Evolutionary conservation across 2,888 invertebrate species (phyloP).

Genomic region (Oligia latruncula): DNA sequence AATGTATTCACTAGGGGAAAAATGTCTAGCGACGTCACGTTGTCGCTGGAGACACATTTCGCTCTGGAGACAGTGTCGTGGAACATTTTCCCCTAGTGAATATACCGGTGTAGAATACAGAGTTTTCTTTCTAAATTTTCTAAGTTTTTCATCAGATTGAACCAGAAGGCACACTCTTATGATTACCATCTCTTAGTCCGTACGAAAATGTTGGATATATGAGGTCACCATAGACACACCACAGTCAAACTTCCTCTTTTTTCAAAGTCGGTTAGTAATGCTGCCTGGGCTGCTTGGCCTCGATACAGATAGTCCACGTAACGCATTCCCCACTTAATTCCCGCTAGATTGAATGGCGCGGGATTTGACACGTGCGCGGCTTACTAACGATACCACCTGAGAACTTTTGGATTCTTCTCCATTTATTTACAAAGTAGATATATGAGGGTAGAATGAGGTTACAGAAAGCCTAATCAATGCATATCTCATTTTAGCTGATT

Average conservation of each 20-base stretch:
- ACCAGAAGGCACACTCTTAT: neutral
- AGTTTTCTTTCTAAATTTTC: neutral
- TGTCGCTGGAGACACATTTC: neutral
- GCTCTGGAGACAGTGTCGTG: neutral
- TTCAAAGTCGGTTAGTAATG: neutral
- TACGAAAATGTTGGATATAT: neutral
- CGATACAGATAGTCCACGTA: conserved; percentile 78
- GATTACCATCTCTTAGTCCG: neutral
- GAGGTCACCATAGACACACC: neutral
- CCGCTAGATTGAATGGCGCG: conserved; percentile 77
- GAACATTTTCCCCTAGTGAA: no score
- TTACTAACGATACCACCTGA: conserved; percentile 63
- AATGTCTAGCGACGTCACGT: neutral
- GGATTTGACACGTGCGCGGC: conserved; percentile 76
- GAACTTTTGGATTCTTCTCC: conserved; percentile 31
- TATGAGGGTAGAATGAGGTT: neutral
- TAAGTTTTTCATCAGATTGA: neutral
- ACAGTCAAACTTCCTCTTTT: neutral
- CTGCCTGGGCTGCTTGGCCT: conserved; percentile 68
- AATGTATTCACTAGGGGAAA: neutral
- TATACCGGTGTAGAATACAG: neutral
- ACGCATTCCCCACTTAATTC: conserved; percentile 75
- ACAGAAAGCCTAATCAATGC: conserved; percentile 7
- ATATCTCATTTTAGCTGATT: conserved; percentile 14
- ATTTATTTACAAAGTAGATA: conserved; percentile 41